phyloP scores from a whole-genome alignment of 2,113 vertebrate genomes.

The Triplophysa rosa region DNA sequence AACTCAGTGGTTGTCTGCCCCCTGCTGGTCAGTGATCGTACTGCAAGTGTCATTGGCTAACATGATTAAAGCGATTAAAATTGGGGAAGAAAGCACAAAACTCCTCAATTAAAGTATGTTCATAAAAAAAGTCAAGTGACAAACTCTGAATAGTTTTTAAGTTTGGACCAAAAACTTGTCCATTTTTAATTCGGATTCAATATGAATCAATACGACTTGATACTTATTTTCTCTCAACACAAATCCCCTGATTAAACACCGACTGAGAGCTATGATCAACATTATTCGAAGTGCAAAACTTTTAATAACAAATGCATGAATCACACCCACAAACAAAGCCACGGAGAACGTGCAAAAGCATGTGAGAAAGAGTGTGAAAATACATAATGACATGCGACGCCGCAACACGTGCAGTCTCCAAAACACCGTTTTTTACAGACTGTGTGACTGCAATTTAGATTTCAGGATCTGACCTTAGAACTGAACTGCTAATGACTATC shows the following conservation, averaged over 20 bases:
- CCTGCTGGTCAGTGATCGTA: slow-evolving; percentile 7
- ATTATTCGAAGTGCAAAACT: slow-evolving; percentile 12
- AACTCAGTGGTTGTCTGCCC: slow-evolving; percentile 20
- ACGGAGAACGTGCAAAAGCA: background rate
- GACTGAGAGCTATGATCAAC: background rate
- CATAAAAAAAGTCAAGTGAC: background rate
- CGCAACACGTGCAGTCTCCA: background rate
- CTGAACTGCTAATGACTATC: background rate
- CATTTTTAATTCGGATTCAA: slow-evolving; percentile 31
- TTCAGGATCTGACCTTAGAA: background rate
- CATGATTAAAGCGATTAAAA: background rate
- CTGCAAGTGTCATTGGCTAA: background rate
- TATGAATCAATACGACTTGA: slow-evolving; percentile 34
- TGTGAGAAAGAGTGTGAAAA: slow-evolving; percentile 8
- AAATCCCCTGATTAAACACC: background rate
- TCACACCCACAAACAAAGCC: background rate
- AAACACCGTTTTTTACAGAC: background rate
- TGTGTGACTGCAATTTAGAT: slow-evolving; percentile 2
- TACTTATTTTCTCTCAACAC: background rate
- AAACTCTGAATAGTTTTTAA: background rate
- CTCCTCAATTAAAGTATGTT: background rate
- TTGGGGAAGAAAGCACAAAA: background rate
- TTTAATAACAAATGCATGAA: slow-evolving; percentile 4
- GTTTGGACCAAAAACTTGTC: slow-evolving; percentile 2
- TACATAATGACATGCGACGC: slow-evolving; percentile 4